Evolutionary conservation across 2,888 invertebrate genomes (phyloP).

Genomic region (Eudemis profundana): DNA sequence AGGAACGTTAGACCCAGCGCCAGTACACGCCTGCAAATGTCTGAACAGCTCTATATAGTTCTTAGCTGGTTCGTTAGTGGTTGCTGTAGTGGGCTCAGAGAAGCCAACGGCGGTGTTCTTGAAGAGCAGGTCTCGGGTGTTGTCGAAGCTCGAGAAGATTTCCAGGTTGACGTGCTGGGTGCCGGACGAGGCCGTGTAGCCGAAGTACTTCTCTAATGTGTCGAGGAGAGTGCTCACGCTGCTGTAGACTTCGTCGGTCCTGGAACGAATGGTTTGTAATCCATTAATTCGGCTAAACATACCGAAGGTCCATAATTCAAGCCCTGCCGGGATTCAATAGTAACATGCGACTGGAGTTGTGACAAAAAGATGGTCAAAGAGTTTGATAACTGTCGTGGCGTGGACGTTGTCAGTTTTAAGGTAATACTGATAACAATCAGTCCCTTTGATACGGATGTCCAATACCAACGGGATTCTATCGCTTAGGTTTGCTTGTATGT

Average conservation of each 20-base stretch:
- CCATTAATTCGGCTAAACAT: too few relatives aligned
- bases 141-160: slow-evolving; percentile 86
- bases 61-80: slow-evolving; percentile 71
- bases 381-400: too few relatives aligned
- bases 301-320: too few relatives aligned
- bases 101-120: slow-evolving; percentile 86
- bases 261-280: slow-evolving; percentile 52
- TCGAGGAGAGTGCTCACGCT: slow-evolving; percentile 72
- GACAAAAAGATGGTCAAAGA: too few relatives aligned
- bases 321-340: too few relatives aligned
- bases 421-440: too few relatives aligned
- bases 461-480: too few relatives aligned
- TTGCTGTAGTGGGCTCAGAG: slow-evolving; percentile 68
- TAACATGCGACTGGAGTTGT: too few relatives aligned
- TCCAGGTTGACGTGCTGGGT: slow-evolving; percentile 77
- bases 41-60: slow-evolving; percentile 85
- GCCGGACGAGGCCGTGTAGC: slow-evolving; percentile 68
- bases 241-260: slow-evolving; percentile 67
- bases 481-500: too few relatives aligned
- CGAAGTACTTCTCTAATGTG: slow-evolving; percentile 80
- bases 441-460: too few relatives aligned
- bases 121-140: slow-evolving; percentile 84
- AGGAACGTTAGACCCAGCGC: slow-evolving; percentile 54
- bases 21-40: slow-evolving; percentile 72
- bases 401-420: too few relatives aligned